Evolutionary conservation across 1,140 invertebrate species (phyloP).

Genomic region (Papilio polytes): DNA sequence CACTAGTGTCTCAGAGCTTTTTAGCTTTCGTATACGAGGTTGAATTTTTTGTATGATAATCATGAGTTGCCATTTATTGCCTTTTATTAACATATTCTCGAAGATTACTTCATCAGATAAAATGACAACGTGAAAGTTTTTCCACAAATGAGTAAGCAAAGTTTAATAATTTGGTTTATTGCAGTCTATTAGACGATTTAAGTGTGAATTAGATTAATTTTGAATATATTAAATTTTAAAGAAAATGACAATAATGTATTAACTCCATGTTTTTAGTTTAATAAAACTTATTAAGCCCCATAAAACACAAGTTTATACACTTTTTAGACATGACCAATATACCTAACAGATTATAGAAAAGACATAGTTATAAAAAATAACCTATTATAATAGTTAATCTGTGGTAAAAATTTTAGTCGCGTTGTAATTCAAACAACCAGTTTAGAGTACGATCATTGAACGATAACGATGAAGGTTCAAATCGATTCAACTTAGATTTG

Average conservation of each 20-base stretch:
- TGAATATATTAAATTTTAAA: background rate
- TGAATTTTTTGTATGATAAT: conserved; percentile 51
- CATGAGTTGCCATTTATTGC: conserved; percentile 58
- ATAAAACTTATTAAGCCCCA: background rate
- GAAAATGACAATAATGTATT: background rate
- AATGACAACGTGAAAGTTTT: conserved; percentile 30
- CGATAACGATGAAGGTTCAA: background rate
- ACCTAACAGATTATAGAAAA: background rate
- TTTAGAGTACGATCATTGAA: background rate
- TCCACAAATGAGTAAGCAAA: background rate
- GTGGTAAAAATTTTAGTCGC: background rate
- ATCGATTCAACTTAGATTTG: conserved; percentile 7
- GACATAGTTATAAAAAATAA: no score
- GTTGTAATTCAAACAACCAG: background rate
- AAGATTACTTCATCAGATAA: conserved; percentile 40
- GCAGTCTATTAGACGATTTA: background rate
- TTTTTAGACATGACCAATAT: background rate
- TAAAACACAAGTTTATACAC: background rate
- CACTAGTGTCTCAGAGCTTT: conserved; percentile 56
- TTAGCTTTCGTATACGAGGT: conserved; percentile 58
- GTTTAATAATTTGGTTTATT: background rate
- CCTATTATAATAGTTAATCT: no score
- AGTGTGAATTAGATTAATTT: background rate
- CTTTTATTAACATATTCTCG: conserved; percentile 44
- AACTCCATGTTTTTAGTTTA: background rate